Evolutionary conservation across 23 tunicate species (phyloP).

Genomic region (Pegea sp.): DNA sequence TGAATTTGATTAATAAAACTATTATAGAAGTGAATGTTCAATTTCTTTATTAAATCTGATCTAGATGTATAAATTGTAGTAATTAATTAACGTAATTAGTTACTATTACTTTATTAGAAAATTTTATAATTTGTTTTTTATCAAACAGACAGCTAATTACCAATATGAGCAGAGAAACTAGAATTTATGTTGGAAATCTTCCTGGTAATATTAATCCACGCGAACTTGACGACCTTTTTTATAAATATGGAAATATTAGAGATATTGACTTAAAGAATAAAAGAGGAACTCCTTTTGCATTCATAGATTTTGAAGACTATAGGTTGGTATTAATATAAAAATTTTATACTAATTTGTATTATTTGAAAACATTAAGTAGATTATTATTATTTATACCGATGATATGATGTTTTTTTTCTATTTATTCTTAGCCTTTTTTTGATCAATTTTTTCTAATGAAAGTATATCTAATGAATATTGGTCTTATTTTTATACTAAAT

Average conservation of each 20-base stretch:
- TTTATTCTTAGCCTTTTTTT: too few relatives aligned
- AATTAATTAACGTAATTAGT: too few relatives aligned
- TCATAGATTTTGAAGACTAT: slow-evolving; percentile 60
- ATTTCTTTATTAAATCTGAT: too few relatives aligned
- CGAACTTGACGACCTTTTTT: slow-evolving; percentile 61
- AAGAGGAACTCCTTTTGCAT: slow-evolving; percentile 72
- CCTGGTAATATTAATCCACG: slow-evolving; percentile 47
- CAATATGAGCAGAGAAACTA: slow-evolving; percentile 4
- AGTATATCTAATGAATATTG: slow-evolving; percentile 2
- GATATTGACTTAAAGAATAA: slow-evolving; percentile 52
- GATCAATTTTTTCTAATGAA: too few relatives aligned
- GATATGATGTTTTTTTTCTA: too few relatives aligned
- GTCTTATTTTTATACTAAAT: too few relatives aligned
- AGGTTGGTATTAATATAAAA: slow-evolving; percentile 13
- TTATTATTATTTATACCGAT: not conserved
- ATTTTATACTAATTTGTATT: not conserved
- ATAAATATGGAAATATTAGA: slow-evolving; percentile 61
- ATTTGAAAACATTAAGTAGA: not conserved
- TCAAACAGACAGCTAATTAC: too few relatives aligned
- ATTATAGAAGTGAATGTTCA: too few relatives aligned
- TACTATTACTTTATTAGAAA: too few relatives aligned
- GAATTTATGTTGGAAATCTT: slow-evolving; percentile 76
- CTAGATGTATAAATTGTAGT: too few relatives aligned
- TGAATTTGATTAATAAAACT: too few relatives aligned
- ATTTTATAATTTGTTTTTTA: too few relatives aligned